Percentiles rank a stretch among this genome's conserved stretches.
These are phyloP conservation scores for Champsocephalus esox DNA, from an alignment of 2,797 vertebrate genomes.

Conservation along the genomic window DNA sequence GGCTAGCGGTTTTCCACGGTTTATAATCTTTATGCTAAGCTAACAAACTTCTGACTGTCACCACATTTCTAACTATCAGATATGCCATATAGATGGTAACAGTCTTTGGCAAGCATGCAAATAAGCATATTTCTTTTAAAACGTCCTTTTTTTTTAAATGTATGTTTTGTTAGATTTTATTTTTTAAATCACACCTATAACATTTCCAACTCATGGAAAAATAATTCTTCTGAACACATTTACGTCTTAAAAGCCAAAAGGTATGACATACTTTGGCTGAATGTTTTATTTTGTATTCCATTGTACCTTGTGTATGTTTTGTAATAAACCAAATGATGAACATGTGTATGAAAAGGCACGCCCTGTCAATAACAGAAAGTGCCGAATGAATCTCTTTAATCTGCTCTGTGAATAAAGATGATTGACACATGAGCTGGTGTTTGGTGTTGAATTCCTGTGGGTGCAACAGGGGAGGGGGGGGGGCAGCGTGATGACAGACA, in stretches of 20 bases:
- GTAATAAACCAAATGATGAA: slow-evolving; percentile 13
- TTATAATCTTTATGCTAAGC: slow-evolving; percentile 11
- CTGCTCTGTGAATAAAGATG: slow-evolving; percentile 72
- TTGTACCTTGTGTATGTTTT: slow-evolving; percentile 17
- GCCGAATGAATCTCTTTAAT: slow-evolving; percentile 60
- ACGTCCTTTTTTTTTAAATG: background rate
- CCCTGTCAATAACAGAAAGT: slow-evolving; percentile 2
- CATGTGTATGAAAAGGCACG: slow-evolving; percentile 17
- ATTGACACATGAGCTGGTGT: slow-evolving; percentile 52
- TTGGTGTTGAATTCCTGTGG: slow-evolving; percentile 63
- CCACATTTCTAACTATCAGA: background rate
- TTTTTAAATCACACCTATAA: background rate
- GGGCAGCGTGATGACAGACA: slow-evolving; percentile 54
- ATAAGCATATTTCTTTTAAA: no score
- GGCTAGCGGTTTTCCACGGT: background rate
- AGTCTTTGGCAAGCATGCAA: background rate
- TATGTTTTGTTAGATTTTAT: background rate
- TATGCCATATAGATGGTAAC: background rate
- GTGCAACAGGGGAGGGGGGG: background rate
- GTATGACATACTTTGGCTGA: slow-evolving; percentile 4
- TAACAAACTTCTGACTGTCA: background rate
- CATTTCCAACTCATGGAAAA: background rate
- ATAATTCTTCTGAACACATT: slow-evolving; percentile 26
- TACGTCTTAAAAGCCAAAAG: slow-evolving; percentile 4
- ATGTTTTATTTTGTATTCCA: slow-evolving; percentile 48